Conservation (phyloP, 1,140 invertebrate genomes). For the Atta colombica region DNA sequence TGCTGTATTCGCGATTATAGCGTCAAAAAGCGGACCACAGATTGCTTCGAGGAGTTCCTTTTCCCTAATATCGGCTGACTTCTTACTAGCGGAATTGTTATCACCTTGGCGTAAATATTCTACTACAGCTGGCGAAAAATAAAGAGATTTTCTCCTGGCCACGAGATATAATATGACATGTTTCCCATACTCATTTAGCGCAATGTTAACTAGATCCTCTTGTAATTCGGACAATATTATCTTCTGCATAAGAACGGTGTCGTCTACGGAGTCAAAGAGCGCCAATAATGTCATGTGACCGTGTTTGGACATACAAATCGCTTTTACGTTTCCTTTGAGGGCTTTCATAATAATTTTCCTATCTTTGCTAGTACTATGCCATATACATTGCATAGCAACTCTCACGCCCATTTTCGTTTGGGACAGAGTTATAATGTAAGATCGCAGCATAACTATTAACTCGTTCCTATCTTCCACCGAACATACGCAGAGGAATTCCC, state of each 20-base stretch:
- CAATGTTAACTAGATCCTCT: slow-evolving; percentile 91
- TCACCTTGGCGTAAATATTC: slow-evolving; percentile 91
- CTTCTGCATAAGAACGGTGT: slow-evolving; percentile 96
- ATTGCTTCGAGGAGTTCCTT: slow-evolving; percentile 92
- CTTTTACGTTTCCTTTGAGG: slow-evolving; percentile 94
- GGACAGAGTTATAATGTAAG: slow-evolving; percentile 92
- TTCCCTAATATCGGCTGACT: slow-evolving; percentile 90
- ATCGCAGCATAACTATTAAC: slow-evolving; percentile 91
- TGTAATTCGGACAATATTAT: slow-evolving; percentile 92
- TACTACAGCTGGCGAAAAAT: slow-evolving; percentile 92
- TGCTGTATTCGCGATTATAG: slow-evolving; percentile 88
- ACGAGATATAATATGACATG: slow-evolving; percentile 94
- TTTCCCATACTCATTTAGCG: slow-evolving; percentile 91
- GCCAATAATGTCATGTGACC: slow-evolving; percentile 94
- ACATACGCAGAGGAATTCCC: slow-evolving; percentile 93
- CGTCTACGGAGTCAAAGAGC: slow-evolving; percentile 96
- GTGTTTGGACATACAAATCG: slow-evolving; percentile 94
- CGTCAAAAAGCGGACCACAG: slow-evolving; percentile 88
- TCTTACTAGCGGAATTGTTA: slow-evolving; percentile 92
- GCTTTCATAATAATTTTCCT: slow-evolving; percentile 92
- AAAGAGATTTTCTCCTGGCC: slow-evolving; percentile 91
- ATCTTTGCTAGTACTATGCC: slow-evolving; percentile 94
- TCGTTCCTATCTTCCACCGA: slow-evolving; percentile 89
- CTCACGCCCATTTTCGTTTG: slow-evolving; percentile 94
- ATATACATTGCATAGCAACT: slow-evolving; percentile 93